Evolutionary conservation across 2,888 invertebrate species (phyloP), one percentile per base, ranked within the genome.

Genomic region (Pyrrhia umbra): DNA sequence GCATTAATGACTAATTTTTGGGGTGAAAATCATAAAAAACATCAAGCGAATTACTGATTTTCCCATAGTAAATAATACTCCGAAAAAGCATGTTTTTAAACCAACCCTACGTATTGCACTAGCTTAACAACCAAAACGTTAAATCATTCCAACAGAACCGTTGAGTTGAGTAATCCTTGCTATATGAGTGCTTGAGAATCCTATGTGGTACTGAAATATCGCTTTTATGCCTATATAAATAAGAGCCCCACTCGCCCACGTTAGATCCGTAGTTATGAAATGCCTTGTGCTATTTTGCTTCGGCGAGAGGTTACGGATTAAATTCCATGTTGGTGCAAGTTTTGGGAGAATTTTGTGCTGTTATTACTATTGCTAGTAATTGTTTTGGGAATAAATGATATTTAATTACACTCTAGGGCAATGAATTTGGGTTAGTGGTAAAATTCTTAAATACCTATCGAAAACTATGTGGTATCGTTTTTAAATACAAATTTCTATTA

Each of bases 221-320:
- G 56, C 50, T 74, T 69, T 62, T 87, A 82, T 68, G 30, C 0
- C 15, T 40, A 66, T 68, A 46, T 56, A 20, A 39, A 80, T 82
- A 85, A 74, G 76, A 72, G 57, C 68, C 58, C 1, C n/a, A 15
- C 51, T 66, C 55, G 52, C 23, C 39, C 45, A 76, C 55, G 80
- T 63, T 74, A 78, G 82, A 83, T 84, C 82, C 78, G 82, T 81
- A 84, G 85, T 85, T 88, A 86, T 87, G 86, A 86, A 87, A 87
- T 84, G 84, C 81, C 82, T 81, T 80, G 80, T 77, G 81, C 84
- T 86, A 84, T 86, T 87, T 86, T 83, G 86, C 84, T 84, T 85
- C 80, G 67, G 85, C 77, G 74, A 72, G 83, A 81, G 81, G 81
- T 80, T 78, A 75, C 73, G 86, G 88, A 89, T 89, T 89, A 88